Evolutionary conservation across 2,797 vertebrate species (phyloP).

Genomic region (Lycodopsis pacificus): DNA sequence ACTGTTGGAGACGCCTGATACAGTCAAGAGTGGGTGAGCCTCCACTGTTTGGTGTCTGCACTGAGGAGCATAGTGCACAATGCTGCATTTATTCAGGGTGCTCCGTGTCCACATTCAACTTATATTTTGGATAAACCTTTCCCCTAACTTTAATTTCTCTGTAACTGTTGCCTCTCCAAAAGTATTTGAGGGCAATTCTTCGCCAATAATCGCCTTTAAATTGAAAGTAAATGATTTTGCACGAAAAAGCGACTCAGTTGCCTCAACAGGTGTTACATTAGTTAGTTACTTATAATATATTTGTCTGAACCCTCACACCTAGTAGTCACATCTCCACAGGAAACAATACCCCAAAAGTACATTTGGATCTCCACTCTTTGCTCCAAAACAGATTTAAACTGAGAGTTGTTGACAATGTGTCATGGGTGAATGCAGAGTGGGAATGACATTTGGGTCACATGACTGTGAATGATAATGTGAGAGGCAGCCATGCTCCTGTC

Average conservation of each 20-base stretch:
- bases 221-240: neutral
- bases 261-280: neutral
- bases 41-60: neutral
- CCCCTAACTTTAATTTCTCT: neutral
- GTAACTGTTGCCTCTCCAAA: neutral
- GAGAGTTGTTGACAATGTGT: slow-evolving; percentile 54
- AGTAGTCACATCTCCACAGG: neutral
- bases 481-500: slow-evolving; percentile 73
- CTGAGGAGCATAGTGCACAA: neutral
- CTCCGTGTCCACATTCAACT: neutral
- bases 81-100: neutral
- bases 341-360: slow-evolving; percentile 1
- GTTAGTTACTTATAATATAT: neutral
- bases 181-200: neutral
- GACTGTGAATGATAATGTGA: slow-evolving; percentile 74
- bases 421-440: slow-evolving; percentile 28
- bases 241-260: neutral
- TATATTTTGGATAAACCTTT: neutral
- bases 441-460: slow-evolving; percentile 59
- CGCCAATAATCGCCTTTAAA: neutral
- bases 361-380: slow-evolving; percentile 11
- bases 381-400: slow-evolving; percentile 31
- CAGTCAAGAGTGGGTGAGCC: neutral
- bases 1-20: neutral
- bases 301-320: neutral